These are phyloP conservation scores for Eidolon dupreanum DNA, from an alignment of 2,797 vertebrate species.

Conservation along the genomic window DNA sequence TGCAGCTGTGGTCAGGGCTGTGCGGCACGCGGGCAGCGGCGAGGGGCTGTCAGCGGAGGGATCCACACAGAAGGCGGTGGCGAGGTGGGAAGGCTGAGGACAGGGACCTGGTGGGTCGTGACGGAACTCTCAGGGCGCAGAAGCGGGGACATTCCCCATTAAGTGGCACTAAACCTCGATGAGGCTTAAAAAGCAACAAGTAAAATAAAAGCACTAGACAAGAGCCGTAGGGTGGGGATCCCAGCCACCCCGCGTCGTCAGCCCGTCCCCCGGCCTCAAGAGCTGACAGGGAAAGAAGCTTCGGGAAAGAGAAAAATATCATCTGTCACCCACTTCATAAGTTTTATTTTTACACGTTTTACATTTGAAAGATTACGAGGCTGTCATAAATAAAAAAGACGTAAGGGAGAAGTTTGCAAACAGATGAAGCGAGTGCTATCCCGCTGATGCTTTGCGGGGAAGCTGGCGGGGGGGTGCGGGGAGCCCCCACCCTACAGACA, in stretches of 20 bases:
- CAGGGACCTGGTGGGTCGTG: accelerated
- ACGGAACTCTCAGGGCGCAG: accelerated
- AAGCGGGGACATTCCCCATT: not conserved
- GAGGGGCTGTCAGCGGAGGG: not conserved
- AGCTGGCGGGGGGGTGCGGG: not conserved
- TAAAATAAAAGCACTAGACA: not conserved
- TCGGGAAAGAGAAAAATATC: not conserved
- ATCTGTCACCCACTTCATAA: not conserved
- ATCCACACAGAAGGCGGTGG: not conserved
- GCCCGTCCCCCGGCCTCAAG: accelerated
- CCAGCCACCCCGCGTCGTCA: accelerated
- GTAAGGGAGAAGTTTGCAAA: not conserved
- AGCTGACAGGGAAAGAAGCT: not conserved
- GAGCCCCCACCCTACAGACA: not conserved
- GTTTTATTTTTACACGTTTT: not conserved
- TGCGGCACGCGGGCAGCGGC: not conserved
- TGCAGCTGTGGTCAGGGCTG: accelerated
- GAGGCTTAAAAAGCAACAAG: not conserved
- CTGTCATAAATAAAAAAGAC: not conserved
- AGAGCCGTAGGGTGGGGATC: not conserved
- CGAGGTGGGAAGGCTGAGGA: not conserved
- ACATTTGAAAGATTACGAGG: not conserved
- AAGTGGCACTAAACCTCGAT: not conserved
- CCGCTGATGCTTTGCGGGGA: accelerated
- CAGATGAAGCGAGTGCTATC: not conserved